Base-by-base conservation (phyloP, 1,140 invertebrate species). In the Zaprionus africanus region DNA sequence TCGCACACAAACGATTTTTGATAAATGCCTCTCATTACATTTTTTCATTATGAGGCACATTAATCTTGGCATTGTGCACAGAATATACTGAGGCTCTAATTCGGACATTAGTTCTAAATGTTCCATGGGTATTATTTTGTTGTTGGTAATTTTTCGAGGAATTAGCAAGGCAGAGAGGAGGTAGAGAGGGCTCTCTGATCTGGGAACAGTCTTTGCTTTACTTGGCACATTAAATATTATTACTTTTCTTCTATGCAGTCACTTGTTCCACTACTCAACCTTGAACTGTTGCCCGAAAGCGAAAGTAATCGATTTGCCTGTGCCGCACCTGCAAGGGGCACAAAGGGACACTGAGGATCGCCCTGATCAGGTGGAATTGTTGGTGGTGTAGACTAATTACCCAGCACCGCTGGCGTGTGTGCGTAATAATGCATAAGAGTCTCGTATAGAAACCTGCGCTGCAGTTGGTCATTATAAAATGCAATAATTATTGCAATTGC, bases 21-120 rank as follows among this genome's bases (percentile, higher is more conserved):
- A 86, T 86, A 86, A 86, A 86, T 86, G 66, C 63, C 68, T 36
- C 66, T 83, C 84, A 86, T 86, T 86, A 86, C 77, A 88, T 76
- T 86, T 86, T n/a, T 86, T 88, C 80, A 86, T 86, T 86, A 86
- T 82, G 84, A 76, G 69, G 17, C 62, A 19, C 59, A 87, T 88
- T 82, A 79, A 87, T 86, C 83, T 74, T 54, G 19, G 49, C 68
- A 70, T 79, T 85, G 82, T 86, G 82, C 53, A 61, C 66, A 61
- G 59, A 24, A n/a, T n/a, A 63, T 28, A 28, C 53, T 36, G 61
- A 63, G 11, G 7, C 38, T 60, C 38, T 36, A 70, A 75, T 24
- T 63, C 54, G 67, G 46, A 63, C 75, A 66, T 67, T 76, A 74
- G 31, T 54, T 67, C 13, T n/a, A 22, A 61, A 61, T 68, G 38